Conservation (phyloP, 2,113 vertebrate genomes). For the Urocolius indicus region DNA sequence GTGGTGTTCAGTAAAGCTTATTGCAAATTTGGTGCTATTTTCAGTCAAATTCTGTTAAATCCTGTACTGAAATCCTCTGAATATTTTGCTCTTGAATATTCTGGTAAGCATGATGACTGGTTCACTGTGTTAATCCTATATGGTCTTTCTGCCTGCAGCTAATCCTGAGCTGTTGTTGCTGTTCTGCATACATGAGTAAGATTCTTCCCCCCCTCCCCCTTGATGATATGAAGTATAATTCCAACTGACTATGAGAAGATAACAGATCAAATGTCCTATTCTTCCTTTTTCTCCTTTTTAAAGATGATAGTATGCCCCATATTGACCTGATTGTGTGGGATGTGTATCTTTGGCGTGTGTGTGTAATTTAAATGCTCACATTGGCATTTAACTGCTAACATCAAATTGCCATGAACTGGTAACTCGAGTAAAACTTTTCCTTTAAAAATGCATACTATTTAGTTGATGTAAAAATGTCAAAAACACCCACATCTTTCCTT, state of each 20-base stretch:
- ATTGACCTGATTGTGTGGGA: background rate
- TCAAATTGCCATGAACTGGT: background rate
- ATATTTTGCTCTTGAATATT: constrained; percentile 62
- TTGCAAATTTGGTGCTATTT: constrained; percentile 10
- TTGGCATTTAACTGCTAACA: background rate
- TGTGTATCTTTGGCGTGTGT: background rate
- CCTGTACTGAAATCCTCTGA: constrained; percentile 56
- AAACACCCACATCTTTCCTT: background rate
- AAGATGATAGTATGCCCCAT: background rate
- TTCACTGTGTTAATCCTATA: constrained; percentile 58
- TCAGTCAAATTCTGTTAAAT: constrained; percentile 50
- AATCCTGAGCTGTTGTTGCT: constrained; percentile 62
- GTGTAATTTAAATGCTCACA: background rate
- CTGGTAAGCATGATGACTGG: constrained; percentile 35
- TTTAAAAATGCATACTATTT: background rate
- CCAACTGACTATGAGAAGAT: background rate
- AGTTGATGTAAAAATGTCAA: background rate
- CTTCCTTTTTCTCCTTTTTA: background rate
- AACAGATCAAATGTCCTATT: background rate
- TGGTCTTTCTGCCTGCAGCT: constrained; percentile 65
- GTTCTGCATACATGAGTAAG: constrained; percentile 49
- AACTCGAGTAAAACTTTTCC: background rate
- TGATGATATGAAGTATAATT: constrained; percentile 12
- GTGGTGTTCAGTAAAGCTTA: background rate
- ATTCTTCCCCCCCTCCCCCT: background rate